Evolutionary conservation across 2,113 vertebrate species (phyloP).

Genomic region (Hypanus sabinus): DNA sequence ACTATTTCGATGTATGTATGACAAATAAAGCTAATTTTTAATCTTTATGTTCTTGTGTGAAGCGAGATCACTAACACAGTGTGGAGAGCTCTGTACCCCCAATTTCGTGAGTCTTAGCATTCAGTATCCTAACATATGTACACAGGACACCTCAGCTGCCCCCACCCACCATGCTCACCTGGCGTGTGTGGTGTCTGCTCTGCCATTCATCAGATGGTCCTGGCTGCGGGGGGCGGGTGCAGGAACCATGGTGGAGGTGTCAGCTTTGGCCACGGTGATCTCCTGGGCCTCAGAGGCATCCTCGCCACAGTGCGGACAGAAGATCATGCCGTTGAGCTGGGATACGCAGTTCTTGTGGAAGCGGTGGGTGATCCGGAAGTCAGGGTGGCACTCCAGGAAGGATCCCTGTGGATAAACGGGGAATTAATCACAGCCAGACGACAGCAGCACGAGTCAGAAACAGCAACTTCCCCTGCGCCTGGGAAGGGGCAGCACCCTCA

Average conservation of each 20-base stretch:
- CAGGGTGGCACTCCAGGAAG: conserved; percentile 82
- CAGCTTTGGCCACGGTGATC: conserved; percentile 67
- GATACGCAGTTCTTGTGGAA: conserved; percentile 84
- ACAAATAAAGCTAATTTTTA: no score
- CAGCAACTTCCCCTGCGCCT: no score
- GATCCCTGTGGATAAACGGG: conserved; percentile 62
- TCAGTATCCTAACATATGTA: no score
- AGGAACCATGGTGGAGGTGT: conserved; percentile 48
- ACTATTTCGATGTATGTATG: no score
- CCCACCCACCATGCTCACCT: conserved; percentile 52
- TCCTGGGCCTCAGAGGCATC: conserved; percentile 82
- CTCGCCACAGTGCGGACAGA: conserved; percentile 86
- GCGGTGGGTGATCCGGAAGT: conserved; percentile 79
- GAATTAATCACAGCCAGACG: background rate
- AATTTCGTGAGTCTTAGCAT: no score
- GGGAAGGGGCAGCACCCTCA: no score
- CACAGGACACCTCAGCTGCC: no score
- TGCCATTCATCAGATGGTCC: conserved; percentile 49
- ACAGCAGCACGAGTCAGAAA: no score
- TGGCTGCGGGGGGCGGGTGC: conserved; percentile 45
- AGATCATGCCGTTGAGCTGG: conserved; percentile 75
- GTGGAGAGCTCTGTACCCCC: no score
- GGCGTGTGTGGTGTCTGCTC: conserved; percentile 62
- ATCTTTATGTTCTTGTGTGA: no score
- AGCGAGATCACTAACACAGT: no score